Percentiles rank a stretch among this genome's conserved stretches.
phyloP scores from a whole-genome alignment of 2,888 invertebrate species.

The Caenorhabditis parvicauda region DNA sequence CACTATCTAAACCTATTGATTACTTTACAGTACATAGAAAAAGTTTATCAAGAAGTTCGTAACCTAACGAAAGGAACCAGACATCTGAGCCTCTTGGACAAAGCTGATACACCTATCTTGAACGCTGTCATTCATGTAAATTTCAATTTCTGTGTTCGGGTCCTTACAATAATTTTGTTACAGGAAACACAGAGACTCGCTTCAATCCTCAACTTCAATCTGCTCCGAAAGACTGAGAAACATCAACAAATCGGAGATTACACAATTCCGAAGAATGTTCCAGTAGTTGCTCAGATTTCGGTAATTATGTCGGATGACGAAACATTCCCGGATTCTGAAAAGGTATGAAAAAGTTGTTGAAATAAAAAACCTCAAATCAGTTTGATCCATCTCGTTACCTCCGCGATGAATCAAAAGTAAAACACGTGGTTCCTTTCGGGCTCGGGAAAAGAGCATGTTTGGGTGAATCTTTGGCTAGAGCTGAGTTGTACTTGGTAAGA shows the following conservation, averaged over 20 bases:
- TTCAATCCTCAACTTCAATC: conserved; percentile 23
- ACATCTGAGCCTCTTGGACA: conserved; percentile 8
- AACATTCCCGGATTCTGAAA: conserved; percentile 8
- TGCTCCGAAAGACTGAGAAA: conserved; percentile 8
- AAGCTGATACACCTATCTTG: conserved; percentile 13
- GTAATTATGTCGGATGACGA: conserved; percentile 21
- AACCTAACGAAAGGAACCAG: conserved; percentile 19
- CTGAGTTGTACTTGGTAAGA: background rate
- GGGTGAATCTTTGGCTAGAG: background rate
- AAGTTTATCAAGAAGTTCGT: no score
- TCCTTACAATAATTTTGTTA: no score
- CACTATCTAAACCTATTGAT: no score
- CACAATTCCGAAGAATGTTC: conserved; percentile 7
- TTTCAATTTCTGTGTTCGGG: no score
- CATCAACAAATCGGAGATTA: conserved; percentile 16
- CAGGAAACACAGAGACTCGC: conserved; percentile 37
- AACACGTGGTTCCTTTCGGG: conserved; percentile 25
- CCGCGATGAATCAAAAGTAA: conserved; percentile 1
- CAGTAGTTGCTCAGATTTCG: conserved; percentile 13
- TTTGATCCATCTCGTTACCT: conserved; percentile 10
- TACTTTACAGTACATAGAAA: no score
- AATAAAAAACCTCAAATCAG: no score
- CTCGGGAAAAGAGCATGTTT: conserved; percentile 22
- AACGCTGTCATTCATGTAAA: conserved; percentile 15
- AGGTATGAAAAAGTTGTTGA: conserved; percentile 7